These are phyloP conservation scores for Todiramphus saurophagus DNA, from an alignment of 2,113 vertebrate species.

Conservation along the genomic window DNA sequence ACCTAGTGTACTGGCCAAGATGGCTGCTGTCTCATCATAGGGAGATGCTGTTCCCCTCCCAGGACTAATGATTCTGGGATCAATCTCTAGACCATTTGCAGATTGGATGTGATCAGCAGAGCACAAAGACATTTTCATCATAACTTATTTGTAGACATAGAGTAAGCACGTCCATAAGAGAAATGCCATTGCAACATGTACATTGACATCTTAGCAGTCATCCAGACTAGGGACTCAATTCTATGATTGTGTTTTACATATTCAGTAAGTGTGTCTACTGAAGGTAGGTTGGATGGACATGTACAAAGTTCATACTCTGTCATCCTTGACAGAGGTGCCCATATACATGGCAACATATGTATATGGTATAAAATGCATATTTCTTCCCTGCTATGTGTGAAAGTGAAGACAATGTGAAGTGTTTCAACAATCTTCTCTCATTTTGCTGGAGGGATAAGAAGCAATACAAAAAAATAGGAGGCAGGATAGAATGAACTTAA, in stretches of 20 bases:
- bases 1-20: background rate
- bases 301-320: background rate
- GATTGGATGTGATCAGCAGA: background rate
- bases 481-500: background rate
- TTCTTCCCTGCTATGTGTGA: background rate
- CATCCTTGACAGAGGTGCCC: background rate
- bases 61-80: background rate
- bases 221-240: background rate
- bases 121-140: background rate
- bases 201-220: background rate
- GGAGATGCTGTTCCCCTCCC: background rate
- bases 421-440: background rate
- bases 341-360: rapidly evolving
- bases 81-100: background rate
- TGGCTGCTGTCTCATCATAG: rapidly evolving
- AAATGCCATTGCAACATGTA: background rate
- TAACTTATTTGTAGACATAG: background rate
- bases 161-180: background rate
- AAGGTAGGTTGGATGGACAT: background rate
- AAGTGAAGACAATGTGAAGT: background rate
- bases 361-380: rapidly evolving
- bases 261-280: background rate
- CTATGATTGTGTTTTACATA: background rate
- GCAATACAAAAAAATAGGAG: background rate
- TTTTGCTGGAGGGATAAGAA: background rate